Evolutionary conservation across 2,113 vertebrate species (phyloP), one percentile per base, ranked within the genome.

Genomic region (Accipiter cooperii): DNA sequence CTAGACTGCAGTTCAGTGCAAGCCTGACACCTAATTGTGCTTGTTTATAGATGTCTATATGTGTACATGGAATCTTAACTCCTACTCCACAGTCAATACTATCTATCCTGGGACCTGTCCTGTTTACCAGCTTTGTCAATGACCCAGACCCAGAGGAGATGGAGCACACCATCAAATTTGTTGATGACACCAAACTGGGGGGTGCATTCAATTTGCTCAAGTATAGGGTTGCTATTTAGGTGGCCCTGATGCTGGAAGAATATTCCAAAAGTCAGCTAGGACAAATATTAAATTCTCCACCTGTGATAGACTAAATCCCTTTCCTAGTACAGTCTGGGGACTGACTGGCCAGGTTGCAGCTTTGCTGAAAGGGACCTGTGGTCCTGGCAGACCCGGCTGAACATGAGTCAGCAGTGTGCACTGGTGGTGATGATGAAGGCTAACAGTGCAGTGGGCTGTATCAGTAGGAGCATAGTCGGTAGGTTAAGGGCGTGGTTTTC

Each of bases 381-480:
- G 7, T 76, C 20, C 40, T 77, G 66, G 28, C 10, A 73, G 14
- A 10, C 13, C 40, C 31, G 6, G 31, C 21, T 63, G 51, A 38
- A 34, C 0, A 1, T 33, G 51, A 58, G 47, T 28, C 51, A 63
- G 31, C 17, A n/a, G 3, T 7, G 14, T 38, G 29, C 13, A 4
- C 2, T 74, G 2, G 17, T 54, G 51, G 51, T 33, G 55, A 28
- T 54, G 40, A 12, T 33, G 21, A 70, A 54, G 31, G 36, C 29
- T 57, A 34, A 16, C 29, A 46, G 20, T 1, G 0, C 16, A 12
- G 31, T 18, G 17, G 21, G 8, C 44, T 70, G 8, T 38, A 55
- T 65, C 46, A 55, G 8, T 15, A 65, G 22, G 4, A 80, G 3
- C 10, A 17, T 2, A 69, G 26, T 44, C 20, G 51, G 33, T 25